These are phyloP conservation scores for Phortica variegata DNA, from an alignment of 1,140 invertebrate genomes.

Conservation along the genomic window DNA sequence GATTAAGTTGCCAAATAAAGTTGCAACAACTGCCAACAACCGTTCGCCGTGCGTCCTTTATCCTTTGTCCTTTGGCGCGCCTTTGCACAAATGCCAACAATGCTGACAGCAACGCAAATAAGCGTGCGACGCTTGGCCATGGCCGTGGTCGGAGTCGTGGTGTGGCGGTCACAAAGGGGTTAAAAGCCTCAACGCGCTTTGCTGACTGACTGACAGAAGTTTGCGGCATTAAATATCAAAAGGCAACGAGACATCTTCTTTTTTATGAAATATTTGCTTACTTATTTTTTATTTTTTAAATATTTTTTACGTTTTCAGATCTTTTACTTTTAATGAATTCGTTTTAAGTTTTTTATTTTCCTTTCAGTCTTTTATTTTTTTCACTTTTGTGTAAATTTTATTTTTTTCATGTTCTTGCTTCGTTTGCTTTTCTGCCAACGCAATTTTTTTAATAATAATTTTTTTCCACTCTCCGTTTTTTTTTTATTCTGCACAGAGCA, in stretches of 20 bases:
- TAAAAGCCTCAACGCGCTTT: too few species aligned
- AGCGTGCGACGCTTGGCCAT: neutral
- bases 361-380: slow-evolving; percentile 17
- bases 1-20: slow-evolving; percentile 55
- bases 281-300: slow-evolving; percentile 29
- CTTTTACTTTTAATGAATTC: slow-evolving; percentile 55
- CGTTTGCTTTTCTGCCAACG: neutral
- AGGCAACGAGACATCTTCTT: slow-evolving; percentile 13
- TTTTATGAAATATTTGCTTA: slow-evolving; percentile 33
- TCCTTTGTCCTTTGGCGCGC: too few species aligned
- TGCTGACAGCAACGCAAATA: neutral
- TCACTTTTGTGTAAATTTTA: neutral
- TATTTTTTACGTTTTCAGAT: slow-evolving; percentile 18
- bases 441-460: too few species aligned
- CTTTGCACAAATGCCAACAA: too few species aligned
- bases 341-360: slow-evolving; percentile 32
- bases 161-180: slow-evolving; percentile 24
- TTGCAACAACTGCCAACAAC: slow-evolving; percentile 15
- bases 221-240: slow-evolving; percentile 47
- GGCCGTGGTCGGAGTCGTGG: too few species aligned
- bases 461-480: neutral
- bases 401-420: neutral
- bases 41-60: slow-evolving; percentile 12
- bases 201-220: too few species aligned
- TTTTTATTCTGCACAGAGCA: neutral